Percentiles rank a stretch among this genome's conserved stretches.
Evolutionary conservation across 2,888 invertebrate species (phyloP).

Genomic region (Coremacera marginata): DNA sequence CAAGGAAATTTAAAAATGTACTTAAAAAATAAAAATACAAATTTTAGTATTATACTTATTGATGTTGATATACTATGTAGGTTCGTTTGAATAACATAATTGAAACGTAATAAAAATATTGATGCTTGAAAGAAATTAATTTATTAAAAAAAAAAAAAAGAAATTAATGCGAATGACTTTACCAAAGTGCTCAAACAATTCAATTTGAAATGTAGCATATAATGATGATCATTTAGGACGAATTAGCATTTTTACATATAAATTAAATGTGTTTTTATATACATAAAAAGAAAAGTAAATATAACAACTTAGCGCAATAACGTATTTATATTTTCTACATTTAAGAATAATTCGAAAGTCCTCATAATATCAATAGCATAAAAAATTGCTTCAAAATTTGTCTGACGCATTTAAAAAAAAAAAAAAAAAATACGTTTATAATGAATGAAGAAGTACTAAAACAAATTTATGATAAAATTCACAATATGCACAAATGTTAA

Average conservation of each 20-base stretch:
- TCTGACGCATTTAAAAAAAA: background rate
- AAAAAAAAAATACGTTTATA: background rate
- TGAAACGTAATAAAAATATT: slow-evolving; percentile 40
- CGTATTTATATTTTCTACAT: background rate
- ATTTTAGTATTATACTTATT: slow-evolving; percentile 46
- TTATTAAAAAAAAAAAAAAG: slow-evolving; percentile 46
- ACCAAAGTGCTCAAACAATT: slow-evolving; percentile 60
- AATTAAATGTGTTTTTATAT: slow-evolving; percentile 18
- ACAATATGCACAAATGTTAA: too few species aligned
- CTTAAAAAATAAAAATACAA: slow-evolving; percentile 39
- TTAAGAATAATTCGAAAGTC: background rate
- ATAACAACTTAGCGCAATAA: slow-evolving; percentile 4
- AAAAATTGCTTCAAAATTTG: background rate
- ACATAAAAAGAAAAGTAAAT: background rate
- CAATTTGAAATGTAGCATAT: slow-evolving; percentile 21
- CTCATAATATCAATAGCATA: background rate
- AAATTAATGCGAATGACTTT: slow-evolving; percentile 26
- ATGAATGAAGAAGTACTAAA: background rate
- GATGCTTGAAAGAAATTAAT: slow-evolving; percentile 41
- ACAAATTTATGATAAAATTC: too few species aligned
- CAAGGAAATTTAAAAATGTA: background rate
- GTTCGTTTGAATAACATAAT: slow-evolving; percentile 50
- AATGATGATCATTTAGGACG: slow-evolving; percentile 10
- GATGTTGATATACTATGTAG: slow-evolving; percentile 42
- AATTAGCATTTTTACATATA: slow-evolving; percentile 25